Percentiles rank a stretch among this genome's conserved stretches.
Evolutionary conservation across 1,140 invertebrate species (phyloP).

Genomic region (Acromyrmex echinatior): DNA sequence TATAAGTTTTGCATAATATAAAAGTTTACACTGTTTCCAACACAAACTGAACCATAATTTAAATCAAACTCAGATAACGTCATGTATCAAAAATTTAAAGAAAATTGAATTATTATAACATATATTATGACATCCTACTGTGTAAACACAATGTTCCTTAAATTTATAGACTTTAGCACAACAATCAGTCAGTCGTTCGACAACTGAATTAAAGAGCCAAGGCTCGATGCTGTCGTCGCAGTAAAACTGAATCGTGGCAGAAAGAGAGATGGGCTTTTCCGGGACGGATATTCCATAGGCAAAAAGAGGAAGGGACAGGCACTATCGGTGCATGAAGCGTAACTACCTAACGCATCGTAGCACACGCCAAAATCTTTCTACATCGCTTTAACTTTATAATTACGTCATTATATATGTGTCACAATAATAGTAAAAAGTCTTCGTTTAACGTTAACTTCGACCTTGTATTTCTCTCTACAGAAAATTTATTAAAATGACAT

Average conservation of each 20-base stretch:
- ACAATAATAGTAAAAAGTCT: slow-evolving; percentile 1
- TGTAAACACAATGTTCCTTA: not conserved
- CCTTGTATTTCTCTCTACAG: not conserved
- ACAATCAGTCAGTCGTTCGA: slow-evolving; percentile 19
- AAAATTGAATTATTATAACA: not conserved
- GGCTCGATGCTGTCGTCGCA: slow-evolving; percentile 74
- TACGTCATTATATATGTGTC: slow-evolving; percentile 14
- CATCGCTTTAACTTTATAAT: slow-evolving; percentile 51
- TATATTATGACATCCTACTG: not conserved
- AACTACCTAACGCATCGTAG: slow-evolving; percentile 82
- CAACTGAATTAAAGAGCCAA: slow-evolving; percentile 55
- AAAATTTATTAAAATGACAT: slow-evolving; percentile 5
- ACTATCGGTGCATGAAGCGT: slow-evolving; percentile 85
- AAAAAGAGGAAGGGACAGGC: slow-evolving; percentile 86
- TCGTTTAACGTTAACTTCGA: not conserved
- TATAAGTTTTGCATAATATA: not conserved
- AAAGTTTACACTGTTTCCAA: not conserved
- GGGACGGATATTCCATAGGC: slow-evolving; percentile 78
- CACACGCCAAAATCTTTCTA: slow-evolving; percentile 84
- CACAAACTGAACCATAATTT: not conserved
- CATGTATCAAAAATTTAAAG: not conserved
- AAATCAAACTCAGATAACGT: not conserved
- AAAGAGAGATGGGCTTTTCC: slow-evolving; percentile 79
- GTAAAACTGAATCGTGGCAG: slow-evolving; percentile 81
- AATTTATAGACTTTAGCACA: slow-evolving; percentile 29